Base-by-base conservation (phyloP, 1,140 invertebrate species). In the Drosophila pectinifera region DNA sequence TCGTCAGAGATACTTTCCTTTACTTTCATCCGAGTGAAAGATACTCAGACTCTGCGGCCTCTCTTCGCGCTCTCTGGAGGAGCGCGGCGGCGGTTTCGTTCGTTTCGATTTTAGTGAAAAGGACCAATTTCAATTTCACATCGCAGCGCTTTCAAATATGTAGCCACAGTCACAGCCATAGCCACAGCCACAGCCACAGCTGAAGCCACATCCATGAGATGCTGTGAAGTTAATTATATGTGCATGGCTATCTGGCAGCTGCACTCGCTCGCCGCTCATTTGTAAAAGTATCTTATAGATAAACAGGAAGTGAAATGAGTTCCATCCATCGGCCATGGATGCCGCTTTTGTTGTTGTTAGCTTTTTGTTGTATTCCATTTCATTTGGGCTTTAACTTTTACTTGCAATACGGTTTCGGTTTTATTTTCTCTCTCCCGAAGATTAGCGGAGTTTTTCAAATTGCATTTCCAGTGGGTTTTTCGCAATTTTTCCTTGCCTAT, bases 21-120 rank as follows among this genome's bases (percentile, higher is more conserved):
- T 89, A 88, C 84, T 88, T 88, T 88, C 84, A 88, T 88, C 89
- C 77, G 73, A 89, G 84, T 88, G 84, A 88, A 88, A 88, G 84
- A 88, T 80, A 89, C 80, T 77, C 80, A 65, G 63, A 61, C 69
- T 53, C 3, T 42, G 18, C 18, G 39, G 51, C 38, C 38, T 10
- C 34, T 36, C 45, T 48, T 26, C 10, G 16, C 31, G 20, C 64
- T 73, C 56, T 62, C 48, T 46, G 39, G 26, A 36, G 39, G 65
- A 42, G 49, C 43, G 57, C 58, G 22, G n/a, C n/a, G n/a, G n/a
- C n/a, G n/a, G n/a, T n/a, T 82, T 18, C 46, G 46, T 48, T 51
- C 48, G 31, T 53, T 88, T 68, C 76, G 73, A 80, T 88, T 83
- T 76, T 63, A 68, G 74, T 72, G 76, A 88, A 88, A 89, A 88